phyloP scores from a whole-genome alignment of 2,113 vertebrate genomes.

The Narcine bancroftii region DNA sequence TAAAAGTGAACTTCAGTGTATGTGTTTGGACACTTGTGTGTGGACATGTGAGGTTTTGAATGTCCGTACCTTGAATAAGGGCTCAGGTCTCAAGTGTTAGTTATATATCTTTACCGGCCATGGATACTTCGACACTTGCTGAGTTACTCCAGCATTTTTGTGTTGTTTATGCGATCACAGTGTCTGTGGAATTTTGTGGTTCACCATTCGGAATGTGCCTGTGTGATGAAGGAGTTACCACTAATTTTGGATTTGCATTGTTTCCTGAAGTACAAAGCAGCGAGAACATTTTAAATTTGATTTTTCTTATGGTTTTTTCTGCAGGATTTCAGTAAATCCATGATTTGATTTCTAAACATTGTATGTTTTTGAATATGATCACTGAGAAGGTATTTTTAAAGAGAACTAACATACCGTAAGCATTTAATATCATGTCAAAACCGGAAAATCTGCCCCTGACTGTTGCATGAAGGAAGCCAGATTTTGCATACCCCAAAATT shows the following conservation, averaged over 20 bases:
- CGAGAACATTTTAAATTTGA: background rate
- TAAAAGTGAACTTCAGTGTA: too few relatives aligned
- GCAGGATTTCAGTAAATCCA: background rate
- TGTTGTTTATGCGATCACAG: too few relatives aligned
- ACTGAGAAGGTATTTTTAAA: background rate
- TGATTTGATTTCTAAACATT: background rate
- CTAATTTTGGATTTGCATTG: background rate
- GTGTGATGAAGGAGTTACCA: background rate
- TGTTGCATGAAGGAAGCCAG: background rate
- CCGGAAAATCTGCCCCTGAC: background rate
- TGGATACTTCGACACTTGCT: too few relatives aligned
- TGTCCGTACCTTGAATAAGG: too few relatives aligned
- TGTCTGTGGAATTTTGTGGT: too few relatives aligned
- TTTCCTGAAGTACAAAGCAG: background rate
- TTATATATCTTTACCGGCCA: too few relatives aligned
- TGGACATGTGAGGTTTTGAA: too few relatives aligned
- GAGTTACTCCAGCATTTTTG: too few relatives aligned
- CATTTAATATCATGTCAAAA: background rate
- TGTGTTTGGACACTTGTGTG: too few relatives aligned
- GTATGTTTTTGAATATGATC: background rate
- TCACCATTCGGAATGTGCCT: too few relatives aligned
- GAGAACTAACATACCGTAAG: background rate
- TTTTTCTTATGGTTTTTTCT: background rate
- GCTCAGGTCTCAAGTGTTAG: too few relatives aligned
- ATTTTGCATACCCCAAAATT: background rate